phyloP scores from a whole-genome alignment of 2,888 invertebrate genomes.

The Melinopterus prodromus region DNA sequence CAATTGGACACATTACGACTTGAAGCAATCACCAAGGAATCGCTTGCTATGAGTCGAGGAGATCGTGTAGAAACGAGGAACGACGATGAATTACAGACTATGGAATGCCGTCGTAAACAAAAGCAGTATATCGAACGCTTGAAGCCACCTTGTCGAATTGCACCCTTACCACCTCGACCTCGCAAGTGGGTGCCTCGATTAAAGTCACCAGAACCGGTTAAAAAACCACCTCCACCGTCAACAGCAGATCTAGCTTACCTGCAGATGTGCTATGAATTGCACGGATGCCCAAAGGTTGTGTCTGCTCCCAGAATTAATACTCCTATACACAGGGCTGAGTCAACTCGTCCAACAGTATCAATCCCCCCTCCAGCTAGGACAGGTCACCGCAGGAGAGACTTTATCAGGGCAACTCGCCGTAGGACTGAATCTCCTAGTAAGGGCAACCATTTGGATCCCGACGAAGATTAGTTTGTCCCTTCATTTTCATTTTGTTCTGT shows the following conservation, averaged over 20 bases:
- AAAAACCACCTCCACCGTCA: neutral
- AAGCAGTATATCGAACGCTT: neutral
- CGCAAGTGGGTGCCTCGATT: neutral
- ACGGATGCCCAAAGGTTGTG: neutral
- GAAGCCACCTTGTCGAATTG: neutral
- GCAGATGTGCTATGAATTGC: neutral
- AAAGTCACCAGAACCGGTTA: neutral
- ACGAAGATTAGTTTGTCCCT: no score
- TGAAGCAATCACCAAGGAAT: neutral
- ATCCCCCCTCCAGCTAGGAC: no score
- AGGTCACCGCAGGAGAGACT: no score
- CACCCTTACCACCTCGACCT: neutral
- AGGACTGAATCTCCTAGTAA: no score
- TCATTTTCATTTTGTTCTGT: no score
- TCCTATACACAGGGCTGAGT: neutral
- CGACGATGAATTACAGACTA: no score
- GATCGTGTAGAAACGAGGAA: neutral
- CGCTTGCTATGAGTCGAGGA: neutral
- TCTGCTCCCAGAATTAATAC: neutral
- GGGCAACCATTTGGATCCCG: no score
- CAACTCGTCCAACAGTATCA: neutral
- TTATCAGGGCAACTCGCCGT: no score
- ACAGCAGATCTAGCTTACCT: neutral
- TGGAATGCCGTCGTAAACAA: neutral
- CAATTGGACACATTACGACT: neutral